phyloP scores from a whole-genome alignment of 2,797 vertebrate genomes.

The Tolypeutes matacus region DNA sequence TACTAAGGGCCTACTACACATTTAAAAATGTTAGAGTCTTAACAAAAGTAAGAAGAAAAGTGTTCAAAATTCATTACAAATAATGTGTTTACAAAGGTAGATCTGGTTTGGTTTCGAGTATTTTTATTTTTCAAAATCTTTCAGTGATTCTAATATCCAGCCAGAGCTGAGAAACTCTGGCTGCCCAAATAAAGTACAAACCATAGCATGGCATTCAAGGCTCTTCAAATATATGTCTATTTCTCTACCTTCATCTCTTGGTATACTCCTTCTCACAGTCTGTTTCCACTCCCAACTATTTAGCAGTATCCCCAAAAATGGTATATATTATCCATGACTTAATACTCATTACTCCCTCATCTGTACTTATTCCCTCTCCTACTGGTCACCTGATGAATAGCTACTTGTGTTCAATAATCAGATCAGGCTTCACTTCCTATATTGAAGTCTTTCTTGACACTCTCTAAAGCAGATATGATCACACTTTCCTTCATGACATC shows the following conservation, averaged over 20 bases:
- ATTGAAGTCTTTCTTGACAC: neutral
- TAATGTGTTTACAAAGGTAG: neutral
- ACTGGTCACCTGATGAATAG: neutral
- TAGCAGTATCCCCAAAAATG: neutral
- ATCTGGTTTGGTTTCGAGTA: neutral
- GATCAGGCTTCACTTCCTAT: neutral
- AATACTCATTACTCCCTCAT: neutral
- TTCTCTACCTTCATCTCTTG: neutral
- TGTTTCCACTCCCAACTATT: neutral
- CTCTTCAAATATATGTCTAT: neutral
- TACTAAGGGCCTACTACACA: neutral
- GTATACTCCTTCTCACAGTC: neutral
- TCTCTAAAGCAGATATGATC: neutral
- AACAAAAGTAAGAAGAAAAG: neutral
- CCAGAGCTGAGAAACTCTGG: neutral
- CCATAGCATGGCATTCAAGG: neutral
- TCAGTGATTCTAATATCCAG: neutral
- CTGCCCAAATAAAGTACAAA: neutral
- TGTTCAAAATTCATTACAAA: neutral
- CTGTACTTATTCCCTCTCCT: neutral
- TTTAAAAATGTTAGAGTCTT: neutral
- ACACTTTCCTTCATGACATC: neutral
- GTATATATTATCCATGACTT: neutral
- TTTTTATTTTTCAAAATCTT: neutral
- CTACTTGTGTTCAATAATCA: neutral